A percentile compares a stretch with the other conserved stretches of the same genome.
Conservation (phyloP, 1,140 invertebrate genomes). For the Papilio helenus region DNA sequence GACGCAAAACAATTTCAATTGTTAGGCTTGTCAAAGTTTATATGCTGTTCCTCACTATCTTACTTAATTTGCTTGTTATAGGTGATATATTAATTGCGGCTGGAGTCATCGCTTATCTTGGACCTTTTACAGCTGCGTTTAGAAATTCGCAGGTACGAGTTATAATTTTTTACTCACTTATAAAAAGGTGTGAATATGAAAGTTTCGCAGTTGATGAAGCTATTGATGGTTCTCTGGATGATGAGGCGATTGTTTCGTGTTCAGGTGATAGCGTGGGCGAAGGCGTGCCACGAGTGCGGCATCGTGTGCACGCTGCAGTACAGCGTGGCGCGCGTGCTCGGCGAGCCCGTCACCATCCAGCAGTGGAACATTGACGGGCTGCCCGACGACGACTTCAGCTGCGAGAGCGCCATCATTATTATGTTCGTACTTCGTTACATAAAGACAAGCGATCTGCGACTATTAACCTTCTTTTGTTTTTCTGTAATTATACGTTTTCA, state of each 20-base stretch:
- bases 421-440: conserved; percentile 78
- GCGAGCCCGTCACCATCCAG: conserved; percentile 93
- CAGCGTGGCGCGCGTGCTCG: conserved; percentile 89
- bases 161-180: background rate
- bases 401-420: conserved; percentile 96
- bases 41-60: background rate
- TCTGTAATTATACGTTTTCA: background rate
- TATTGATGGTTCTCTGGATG: background rate
- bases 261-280: conserved; percentile 88
- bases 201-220: background rate
- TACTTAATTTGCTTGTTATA: conserved; percentile 53
- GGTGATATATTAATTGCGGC: conserved; percentile 94
- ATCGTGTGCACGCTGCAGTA: conserved; percentile 91
- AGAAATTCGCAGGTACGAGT: conserved; percentile 84
- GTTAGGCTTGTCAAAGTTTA: background rate
- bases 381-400: conserved; percentile 94
- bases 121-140: conserved; percentile 93
- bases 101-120: conserved; percentile 95
- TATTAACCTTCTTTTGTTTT: too few relatives aligned
- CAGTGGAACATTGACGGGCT: conserved; percentile 96
- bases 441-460: background rate
- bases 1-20: background rate
- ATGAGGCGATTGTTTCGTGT: conserved; percentile 10
- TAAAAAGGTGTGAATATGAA: background rate
- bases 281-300: conserved; percentile 85